phyloP scores from a whole-genome alignment of 2,888 invertebrate genomes.

The Hydrotaea diabolus region DNA sequence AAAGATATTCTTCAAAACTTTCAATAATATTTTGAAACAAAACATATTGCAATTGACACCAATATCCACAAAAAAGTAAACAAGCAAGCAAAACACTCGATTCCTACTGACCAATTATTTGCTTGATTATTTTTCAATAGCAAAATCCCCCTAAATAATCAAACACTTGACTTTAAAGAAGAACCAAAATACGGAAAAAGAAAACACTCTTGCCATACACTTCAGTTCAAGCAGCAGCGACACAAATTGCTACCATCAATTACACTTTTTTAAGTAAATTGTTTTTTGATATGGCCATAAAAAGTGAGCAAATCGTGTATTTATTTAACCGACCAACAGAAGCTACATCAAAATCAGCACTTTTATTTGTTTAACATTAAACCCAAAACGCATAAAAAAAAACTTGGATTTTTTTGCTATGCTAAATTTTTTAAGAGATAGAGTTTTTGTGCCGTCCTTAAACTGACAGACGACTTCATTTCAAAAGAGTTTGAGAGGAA shows the following conservation, averaged over 20 bases:
- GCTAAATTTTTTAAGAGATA: slow-evolving; percentile 7
- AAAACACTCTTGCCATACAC: too few relatives aligned
- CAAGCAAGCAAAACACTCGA: background rate
- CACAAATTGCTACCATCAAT: background rate
- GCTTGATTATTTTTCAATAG: background rate
- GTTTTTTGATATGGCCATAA: slow-evolving; percentile 21
- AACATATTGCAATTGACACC: slow-evolving; percentile 1
- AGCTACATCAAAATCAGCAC: background rate
- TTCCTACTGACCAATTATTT: background rate
- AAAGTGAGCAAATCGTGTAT: background rate
- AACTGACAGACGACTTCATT: slow-evolving; percentile 24
- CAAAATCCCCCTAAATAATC: background rate
- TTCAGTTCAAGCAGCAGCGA: background rate
- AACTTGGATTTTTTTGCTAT: background rate
- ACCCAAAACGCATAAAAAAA: background rate
- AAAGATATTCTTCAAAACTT: too few relatives aligned
- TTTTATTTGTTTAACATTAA: background rate
- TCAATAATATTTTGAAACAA: too few relatives aligned
- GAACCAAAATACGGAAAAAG: too few relatives aligned
- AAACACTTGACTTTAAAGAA: background rate
- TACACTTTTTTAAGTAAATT: slow-evolving; percentile 2
- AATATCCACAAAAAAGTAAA: too few relatives aligned
- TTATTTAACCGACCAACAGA: background rate
- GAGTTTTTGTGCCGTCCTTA: too few relatives aligned
- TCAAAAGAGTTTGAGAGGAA: background rate